Evolutionary conservation across 2,888 invertebrate genomes (phyloP), one percentile per base, ranked within the genome.

Genomic region (Mythimna ferrago): DNA sequence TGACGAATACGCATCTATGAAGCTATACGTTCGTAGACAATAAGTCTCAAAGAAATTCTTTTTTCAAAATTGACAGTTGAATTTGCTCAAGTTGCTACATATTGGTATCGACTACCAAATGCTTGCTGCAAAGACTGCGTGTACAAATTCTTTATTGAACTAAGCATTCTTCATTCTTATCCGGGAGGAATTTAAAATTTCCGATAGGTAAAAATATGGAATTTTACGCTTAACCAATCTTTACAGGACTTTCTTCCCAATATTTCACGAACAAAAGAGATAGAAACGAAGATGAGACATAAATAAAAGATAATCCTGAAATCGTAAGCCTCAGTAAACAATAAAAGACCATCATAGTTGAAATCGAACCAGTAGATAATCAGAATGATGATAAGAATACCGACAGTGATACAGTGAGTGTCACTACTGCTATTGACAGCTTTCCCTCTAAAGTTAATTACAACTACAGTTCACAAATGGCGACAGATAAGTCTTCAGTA

Each of bases 381-480:
- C 38, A 63, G n/a, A 71, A 72, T 66, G 61, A 72, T 63, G 62
- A 67, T 66, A 71, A 48, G 10, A 70, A 67, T 58, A 80, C 68
- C 67, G 72, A 86, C 61, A 84, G 70, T 81, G 85, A 76, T 69
- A 57, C 32, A 76, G 66, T 75, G 54, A 86, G 66, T 78, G 64
- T 54, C 61, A 62, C 75, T 82, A 76, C 63, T 57, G 32, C 71
- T 84, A 66, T 70, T 72, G 71, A 82, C 61, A 77, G 73, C 72
- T 69, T 77, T 73, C 62, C 41, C 38, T 68, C 73, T 75, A 75
- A 72, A 72, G 26, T 62, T 78, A 76, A 72, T 82, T 81, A 82
- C 56, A 68, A 70, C 73, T 85, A 81, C 72, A 48, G 66, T 83
- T 75, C 76, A 75, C 74, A 78, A 71, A 73, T 85, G 73, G 81